These are phyloP conservation scores for Sternarchorhynchus goeldii DNA, from an alignment of 2,797 vertebrate species.

Conservation along the genomic window DNA sequence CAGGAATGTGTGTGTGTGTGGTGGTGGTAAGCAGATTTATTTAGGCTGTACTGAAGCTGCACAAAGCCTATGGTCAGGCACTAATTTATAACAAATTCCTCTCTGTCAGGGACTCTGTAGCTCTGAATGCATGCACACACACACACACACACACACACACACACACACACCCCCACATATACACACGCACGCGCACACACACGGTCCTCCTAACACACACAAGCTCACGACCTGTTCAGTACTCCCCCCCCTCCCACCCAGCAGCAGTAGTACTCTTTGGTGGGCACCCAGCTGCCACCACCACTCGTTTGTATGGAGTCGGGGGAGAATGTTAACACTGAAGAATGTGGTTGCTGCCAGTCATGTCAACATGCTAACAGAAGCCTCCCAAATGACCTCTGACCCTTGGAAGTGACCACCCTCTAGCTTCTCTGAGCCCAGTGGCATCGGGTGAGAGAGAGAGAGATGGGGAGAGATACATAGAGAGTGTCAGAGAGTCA, in stretches of 20 bases:
- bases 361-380: conserved; percentile 63
- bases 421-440: conserved; percentile 56
- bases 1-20: conserved; percentile 41
- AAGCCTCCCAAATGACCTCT: conserved; percentile 72
- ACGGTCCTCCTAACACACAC: not conserved
- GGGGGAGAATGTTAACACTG: conserved; percentile 75
- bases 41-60: conserved; percentile 69
- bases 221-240: not conserved
- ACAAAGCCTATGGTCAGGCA: conserved; percentile 79
- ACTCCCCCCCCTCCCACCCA: not conserved
- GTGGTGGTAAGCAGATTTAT: conserved; percentile 60
- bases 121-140: conserved; percentile 60
- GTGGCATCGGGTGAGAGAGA: conserved; percentile 43
- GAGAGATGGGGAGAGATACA: not conserved
- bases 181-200: conserved; percentile 52
- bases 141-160: conserved; percentile 58
- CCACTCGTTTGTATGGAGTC: conserved; percentile 71
- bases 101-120: conserved; percentile 70
- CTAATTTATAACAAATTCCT: conserved; percentile 78
- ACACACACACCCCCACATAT: not conserved
- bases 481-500: not conserved
- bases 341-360: conserved; percentile 75
- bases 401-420: conserved; percentile 67
- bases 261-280: conserved; percentile 14
- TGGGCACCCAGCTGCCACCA: conserved; percentile 61